Base-by-base conservation (phyloP, 2,888 invertebrate genomes). In the Ernsta delagoae region DNA sequence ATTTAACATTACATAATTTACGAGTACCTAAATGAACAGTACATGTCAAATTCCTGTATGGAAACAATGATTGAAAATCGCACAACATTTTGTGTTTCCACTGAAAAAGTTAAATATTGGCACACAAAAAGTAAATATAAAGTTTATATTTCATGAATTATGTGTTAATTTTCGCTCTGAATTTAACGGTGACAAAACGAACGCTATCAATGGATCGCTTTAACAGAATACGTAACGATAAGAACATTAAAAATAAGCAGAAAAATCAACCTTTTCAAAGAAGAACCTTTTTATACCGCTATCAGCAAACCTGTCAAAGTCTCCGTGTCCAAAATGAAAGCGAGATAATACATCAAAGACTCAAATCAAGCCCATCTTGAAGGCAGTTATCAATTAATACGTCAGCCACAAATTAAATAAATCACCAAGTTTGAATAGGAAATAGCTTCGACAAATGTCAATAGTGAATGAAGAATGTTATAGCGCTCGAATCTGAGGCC, bases 361-460 rank as follows among this genome's bases (percentile, higher is more conserved):
- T 4, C 59, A 45, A 67, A 67, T 67, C 68, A 34, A 43, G 57
- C 50, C 62, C 62, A 68, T 62, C 66, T 50, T 16, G 60, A 12
- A n/a, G n/a, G 5, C 12, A 48, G 16, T 11, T 48, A 12, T 24
- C 12, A 59, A 63, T 68, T 62, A 62, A 68, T 48, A 68, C 56
- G 69, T 59, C 63, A 63, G 53, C 34, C 9, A 36, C 24, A 50
- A 69, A 69, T 59, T 69, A 59, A 60, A 63, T 69, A 63, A 69
- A 69, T 69, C 68, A 61, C 61, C 62, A 63, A 62, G 39, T 63
- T 45, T 63, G 60, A 68, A 69, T 69, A 31, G 48, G 68, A 66
- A 65, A 67, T 69, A 57, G 48, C 62, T 68, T 67, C 48, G 53
- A 57, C 57, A 63, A 69, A 50, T 69, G 62, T 63, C 69, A 69